Conservation (phyloP, 2,888 invertebrate genomes). For the Ectemnius lituratus region DNA sequence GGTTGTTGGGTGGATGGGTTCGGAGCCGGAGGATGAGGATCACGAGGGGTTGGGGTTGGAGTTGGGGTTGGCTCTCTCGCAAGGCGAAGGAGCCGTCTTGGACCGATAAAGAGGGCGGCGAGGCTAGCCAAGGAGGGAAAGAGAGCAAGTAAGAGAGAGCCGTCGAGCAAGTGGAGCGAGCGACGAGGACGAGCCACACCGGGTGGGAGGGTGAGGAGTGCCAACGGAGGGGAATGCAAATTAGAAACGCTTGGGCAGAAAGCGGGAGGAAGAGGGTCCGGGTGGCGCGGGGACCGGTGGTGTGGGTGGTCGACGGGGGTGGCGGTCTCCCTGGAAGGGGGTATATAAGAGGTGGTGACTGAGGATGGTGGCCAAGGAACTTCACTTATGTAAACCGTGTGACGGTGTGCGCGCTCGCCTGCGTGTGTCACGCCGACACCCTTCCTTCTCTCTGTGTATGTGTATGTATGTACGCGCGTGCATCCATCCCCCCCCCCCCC, state of each 20-base stretch:
- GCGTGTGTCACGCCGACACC: constrained; percentile 52
- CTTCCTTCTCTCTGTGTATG: constrained; percentile 5
- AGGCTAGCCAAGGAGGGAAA: constrained; percentile 22
- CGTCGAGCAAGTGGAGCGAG: constrained; percentile 39
- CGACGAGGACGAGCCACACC: constrained; percentile 29
- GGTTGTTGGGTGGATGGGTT: constrained; percentile 62
- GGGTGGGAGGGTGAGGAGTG: constrained; percentile 62
- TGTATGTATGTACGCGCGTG: constrained; percentile 45
- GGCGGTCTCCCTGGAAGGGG: constrained; percentile 40
- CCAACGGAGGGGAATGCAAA: constrained; percentile 77
- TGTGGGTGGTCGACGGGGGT: constrained; percentile 29
- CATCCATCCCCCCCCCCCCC: too few species aligned
- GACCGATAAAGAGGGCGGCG: constrained; percentile 14
- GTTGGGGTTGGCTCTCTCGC: constrained; percentile 48
- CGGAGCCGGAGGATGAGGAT: constrained; percentile 55
- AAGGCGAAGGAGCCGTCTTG: constrained; percentile 24
- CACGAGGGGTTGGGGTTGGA: constrained; percentile 40
- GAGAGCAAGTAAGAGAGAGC: constrained; percentile 39
- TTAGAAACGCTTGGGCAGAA: constrained; percentile 77
- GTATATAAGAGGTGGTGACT: constrained; percentile 66
- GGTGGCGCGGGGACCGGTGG: constrained; percentile 48
- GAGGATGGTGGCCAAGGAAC: constrained; percentile 73
- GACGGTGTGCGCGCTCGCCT: constrained; percentile 62
- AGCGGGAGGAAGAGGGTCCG: constrained; percentile 62
- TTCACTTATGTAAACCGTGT: constrained; percentile 74